phyloP scores from a whole-genome alignment of 2,888 invertebrate genomes.

The Clivina fossor region DNA sequence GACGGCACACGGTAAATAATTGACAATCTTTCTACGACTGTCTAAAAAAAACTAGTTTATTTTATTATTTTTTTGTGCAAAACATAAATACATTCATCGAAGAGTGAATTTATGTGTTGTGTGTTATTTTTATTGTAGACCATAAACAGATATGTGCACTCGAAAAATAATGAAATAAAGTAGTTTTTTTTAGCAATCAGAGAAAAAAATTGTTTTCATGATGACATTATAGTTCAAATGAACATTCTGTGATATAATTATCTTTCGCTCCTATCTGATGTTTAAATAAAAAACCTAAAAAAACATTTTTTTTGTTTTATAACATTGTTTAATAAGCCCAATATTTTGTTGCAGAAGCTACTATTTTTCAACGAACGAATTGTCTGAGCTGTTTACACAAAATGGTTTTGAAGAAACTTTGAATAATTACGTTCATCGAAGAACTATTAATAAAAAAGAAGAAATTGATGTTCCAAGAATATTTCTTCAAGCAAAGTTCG shows the following conservation, averaged over 20 bases:
- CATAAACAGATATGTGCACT: not conserved
- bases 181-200: conserved; percentile 13
- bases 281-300: not conserved
- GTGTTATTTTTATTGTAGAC: not conserved
- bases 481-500: conserved; percentile 90
- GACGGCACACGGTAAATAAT: conserved; percentile 82
- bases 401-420: conserved; percentile 70
- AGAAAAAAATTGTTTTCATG: conserved; percentile 45
- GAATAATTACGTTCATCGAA: conserved; percentile 79
- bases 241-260: conserved; percentile 44
- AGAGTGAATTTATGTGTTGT: not conserved
- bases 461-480: conserved; percentile 87
- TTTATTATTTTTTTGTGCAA: not conserved
- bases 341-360: conserved; percentile 63
- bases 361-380: conserved; percentile 75
- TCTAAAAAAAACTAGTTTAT: conserved; percentile 28
- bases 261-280: conserved; percentile 51
- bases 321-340: not conserved
- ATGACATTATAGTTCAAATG: conserved; percentile 50
- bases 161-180: conserved; percentile 26
- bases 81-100: not conserved
- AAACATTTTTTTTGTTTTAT: not conserved
- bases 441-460: conserved; percentile 92
- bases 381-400: conserved; percentile 64
- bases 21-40: conserved; percentile 31